phyloP scores from a whole-genome alignment of 2,888 invertebrate genomes.

The Rotaria sp. region DNA sequence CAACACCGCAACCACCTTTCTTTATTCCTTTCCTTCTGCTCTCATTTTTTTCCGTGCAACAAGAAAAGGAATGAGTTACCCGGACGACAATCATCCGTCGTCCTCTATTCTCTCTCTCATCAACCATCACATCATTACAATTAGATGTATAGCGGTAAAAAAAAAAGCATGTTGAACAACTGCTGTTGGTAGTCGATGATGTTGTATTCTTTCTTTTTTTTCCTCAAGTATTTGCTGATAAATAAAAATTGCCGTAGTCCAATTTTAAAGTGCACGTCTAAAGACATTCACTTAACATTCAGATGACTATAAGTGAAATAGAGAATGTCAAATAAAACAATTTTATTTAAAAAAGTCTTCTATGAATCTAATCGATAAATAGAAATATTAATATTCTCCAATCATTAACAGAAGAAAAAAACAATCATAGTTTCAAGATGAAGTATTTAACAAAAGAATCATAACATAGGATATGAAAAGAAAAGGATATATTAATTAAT shows the following conservation, averaged over 20 bases:
- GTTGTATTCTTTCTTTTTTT: neutral
- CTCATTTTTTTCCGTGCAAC: neutral
- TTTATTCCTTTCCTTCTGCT: neutral
- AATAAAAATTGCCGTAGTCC: neutral
- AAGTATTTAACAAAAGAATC: too few species aligned
- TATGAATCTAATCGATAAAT: neutral
- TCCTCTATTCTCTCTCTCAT: neutral
- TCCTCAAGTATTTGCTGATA: slow-evolving; percentile 4
- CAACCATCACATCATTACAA: slow-evolving; percentile 12
- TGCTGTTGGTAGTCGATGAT: neutral
- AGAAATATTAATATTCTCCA: neutral
- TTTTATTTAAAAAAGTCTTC: neutral
- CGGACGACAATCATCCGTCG: neutral
- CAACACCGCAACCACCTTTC: neutral
- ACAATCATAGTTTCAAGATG: too few species aligned
- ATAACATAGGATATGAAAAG: too few species aligned
- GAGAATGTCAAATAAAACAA: neutral
- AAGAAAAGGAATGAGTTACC: neutral
- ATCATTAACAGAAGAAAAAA: too few species aligned
- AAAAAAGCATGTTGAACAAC: neutral
- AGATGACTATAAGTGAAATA: neutral
- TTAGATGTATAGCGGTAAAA: neutral
- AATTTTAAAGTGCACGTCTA: neutral
- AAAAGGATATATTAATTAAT: too few species aligned
- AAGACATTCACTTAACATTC: neutral